Conservation (phyloP, 2,797 vertebrate genomes). For the Semotilus atromaculatus region DNA sequence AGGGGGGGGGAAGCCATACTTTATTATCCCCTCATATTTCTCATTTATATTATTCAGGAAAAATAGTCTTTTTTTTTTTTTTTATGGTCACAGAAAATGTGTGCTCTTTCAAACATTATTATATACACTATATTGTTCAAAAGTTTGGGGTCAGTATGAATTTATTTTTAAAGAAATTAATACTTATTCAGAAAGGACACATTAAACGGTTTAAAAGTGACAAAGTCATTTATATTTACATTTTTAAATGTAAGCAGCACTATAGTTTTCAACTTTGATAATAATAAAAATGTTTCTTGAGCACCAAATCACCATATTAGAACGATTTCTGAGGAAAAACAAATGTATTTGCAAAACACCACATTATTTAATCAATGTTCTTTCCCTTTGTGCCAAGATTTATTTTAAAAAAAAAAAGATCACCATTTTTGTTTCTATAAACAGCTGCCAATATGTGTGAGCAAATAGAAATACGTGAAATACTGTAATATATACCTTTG, state of each 20-base stretch:
- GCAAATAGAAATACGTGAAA: background rate
- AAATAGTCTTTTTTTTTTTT: background rate
- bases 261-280: background rate
- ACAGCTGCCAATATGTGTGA: background rate
- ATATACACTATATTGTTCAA: background rate
- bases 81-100: background rate
- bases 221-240: background rate
- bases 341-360: background rate
- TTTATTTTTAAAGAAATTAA: background rate
- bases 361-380: background rate
- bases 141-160: background rate
- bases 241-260: background rate
- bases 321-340: background rate
- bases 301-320: background rate
- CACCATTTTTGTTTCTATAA: background rate
- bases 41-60: background rate
- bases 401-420: too few relatives aligned
- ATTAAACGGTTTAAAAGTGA: background rate
- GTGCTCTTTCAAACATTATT: background rate
- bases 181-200: background rate
- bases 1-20: too few relatives aligned
- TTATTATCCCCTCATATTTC: background rate
- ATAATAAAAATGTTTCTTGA: background rate
- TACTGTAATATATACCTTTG: background rate
- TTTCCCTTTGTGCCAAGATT: background rate